Evolutionary conservation across 2,797 vertebrate genomes (phyloP), one percentile per base, ranked within the genome.

Genomic region (Huso huso): DNA sequence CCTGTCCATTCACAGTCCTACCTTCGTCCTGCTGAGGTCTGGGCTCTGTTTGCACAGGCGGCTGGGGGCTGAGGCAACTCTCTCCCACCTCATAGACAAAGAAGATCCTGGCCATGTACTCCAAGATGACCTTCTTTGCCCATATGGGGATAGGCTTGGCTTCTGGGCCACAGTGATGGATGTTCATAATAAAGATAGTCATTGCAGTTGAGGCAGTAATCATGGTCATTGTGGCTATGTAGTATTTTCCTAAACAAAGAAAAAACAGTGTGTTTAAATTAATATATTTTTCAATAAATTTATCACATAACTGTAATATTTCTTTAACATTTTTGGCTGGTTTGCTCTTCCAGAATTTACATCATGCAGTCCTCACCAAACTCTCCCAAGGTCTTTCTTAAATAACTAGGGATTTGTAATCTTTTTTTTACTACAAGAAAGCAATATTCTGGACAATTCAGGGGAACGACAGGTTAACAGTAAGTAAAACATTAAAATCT

Each of bases 191-290:
- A 78, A 97, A 94, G 81, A 95, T 96, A 71, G 93, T 96, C 67
- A 96, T 77, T 0, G 93, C 91, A 0, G 94, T 96, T 11, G 94
- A 96, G 51, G 92, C 89, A 0, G 94, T 93, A 68, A 96, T 92
- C 92, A 97, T 93, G n/a, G 90, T 93, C 94, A 97, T 97, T 51
- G 93, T 96, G 60, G 94, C 92, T 0, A 97, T 93, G 82, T 95
- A 97, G 80, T 96, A 97, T 70, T 96, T 96, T 48, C 94, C 94
- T 96, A 78, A 64, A 57, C 52, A 68, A 48, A 61, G 37, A 63
- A 23, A 12, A 55, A 4, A 37, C 37, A 37, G 5, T 37, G 23
- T 37, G 37, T 37, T 37, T 37, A 37, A 37, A 37, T 37, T 4
- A 4, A 37, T 37, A 37, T 37, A 37, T 37, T 37, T 37, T 37